Conservation (phyloP, 2,113 vertebrate species). For the Saguinus midas region DNA sequence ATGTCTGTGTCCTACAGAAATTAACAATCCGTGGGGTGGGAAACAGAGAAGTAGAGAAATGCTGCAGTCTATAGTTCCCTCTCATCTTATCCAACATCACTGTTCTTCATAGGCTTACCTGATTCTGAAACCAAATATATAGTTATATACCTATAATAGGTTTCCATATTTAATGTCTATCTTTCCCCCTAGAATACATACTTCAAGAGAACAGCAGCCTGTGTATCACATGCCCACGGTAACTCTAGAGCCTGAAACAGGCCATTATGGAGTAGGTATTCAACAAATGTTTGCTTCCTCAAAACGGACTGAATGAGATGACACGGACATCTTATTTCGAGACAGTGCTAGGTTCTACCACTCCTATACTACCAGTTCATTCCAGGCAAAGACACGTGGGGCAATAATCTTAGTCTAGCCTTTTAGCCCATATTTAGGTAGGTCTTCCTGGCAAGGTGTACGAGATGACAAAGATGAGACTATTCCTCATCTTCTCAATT, state of each 20-base stretch:
- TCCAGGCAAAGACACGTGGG: not conserved
- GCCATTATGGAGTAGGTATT: not conserved
- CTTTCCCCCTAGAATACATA: not conserved
- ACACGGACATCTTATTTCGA: accelerated
- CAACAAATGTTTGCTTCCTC: not conserved
- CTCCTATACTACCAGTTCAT: not conserved
- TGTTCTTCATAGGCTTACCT: not conserved
- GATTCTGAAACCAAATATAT: not conserved
- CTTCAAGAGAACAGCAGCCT: not conserved
- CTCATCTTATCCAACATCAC: not conserved
- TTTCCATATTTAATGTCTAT: not conserved
- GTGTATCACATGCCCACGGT: not conserved
- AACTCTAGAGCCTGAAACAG: not conserved
- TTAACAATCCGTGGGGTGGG: not conserved
- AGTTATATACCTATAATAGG: not conserved
- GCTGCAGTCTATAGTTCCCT: not conserved
- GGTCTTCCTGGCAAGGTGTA: not conserved
- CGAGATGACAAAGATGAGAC: not conserved
- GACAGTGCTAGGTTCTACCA: not conserved
- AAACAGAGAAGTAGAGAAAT: not conserved
- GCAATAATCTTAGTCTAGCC: not conserved
- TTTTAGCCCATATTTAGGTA: not conserved
- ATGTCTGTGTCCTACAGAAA: not conserved
- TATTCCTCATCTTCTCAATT: not conserved
- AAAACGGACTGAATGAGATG: not conserved